Evolutionary conservation across 2,113 vertebrate genomes (phyloP), one percentile per base, ranked within the genome.

Genomic region (Melospiza melodia): DNA sequence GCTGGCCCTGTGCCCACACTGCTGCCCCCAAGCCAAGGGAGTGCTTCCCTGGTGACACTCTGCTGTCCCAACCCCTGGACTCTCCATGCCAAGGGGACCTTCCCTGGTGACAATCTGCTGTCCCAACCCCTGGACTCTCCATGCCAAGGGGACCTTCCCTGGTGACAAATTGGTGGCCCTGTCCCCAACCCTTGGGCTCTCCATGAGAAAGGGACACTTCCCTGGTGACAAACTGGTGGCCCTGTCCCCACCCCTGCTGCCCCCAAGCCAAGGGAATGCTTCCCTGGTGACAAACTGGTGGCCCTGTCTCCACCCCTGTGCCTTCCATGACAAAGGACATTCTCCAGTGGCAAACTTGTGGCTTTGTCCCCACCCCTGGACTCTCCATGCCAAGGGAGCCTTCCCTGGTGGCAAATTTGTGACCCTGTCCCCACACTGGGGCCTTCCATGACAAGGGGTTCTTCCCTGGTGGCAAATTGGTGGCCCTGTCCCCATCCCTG

Each of bases 21-120:
- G 35, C 2, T 7, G 1, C 1, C n/a, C 2, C 67, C 46, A 51
- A 4, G 14, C 2, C 28, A 23, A 24, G 3, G 35, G 20, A 8
- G 17, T 27, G 43, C 52, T 52, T 28, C 51, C 15, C 51, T 11
- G 16, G 16, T 54, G 24, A 4, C 19, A 41, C 15, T 21, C 2
- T 15, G 30, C 31, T 33, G 30, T n/a, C 12, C 66, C 23, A 2
- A 10, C 0, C 12, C 6, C 23, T 25, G 5, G 14, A 3, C 3
- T 6, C 11, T 48, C 46, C 21, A 48, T 12, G 11, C 22, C 6
- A 37, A 22, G 2, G 9, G 44, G 33, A 35, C 11, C 9, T 4
- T 11, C 27, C 11, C 4, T 1, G 1, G 19, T 30, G 10, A 3
- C 10, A 82, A 49, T 16, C 7, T 1, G 0, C 0, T 51, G 49